Evolutionary conservation across 2,797 vertebrate species (phyloP).

Genomic region (Alectoris magna): DNA sequence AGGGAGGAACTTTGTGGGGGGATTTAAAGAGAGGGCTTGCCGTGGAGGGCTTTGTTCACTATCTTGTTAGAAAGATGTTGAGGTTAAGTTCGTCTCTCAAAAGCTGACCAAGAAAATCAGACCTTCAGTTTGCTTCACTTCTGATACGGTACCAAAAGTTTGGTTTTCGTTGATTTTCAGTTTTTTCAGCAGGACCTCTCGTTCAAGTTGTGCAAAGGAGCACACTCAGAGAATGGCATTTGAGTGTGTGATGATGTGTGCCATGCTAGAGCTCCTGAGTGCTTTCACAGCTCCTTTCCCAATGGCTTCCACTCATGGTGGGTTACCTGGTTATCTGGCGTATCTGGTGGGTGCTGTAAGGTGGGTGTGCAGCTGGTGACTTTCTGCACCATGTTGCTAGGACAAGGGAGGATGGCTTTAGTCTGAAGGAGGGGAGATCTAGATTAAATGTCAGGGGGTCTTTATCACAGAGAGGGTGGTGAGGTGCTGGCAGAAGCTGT

Average conservation of each 20-base stretch:
- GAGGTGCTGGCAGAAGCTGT: too few species aligned
- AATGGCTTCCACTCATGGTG: background rate
- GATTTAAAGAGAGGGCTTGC: background rate
- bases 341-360: background rate
- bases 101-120: background rate
- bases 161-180: background rate
- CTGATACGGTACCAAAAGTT: background rate
- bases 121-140: background rate
- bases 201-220: background rate
- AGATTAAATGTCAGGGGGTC: too few species aligned
- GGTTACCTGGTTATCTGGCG: background rate
- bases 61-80: background rate
- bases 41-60: background rate
- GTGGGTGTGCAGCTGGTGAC: background rate
- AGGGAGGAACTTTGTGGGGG: background rate
- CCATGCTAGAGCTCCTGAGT: background rate
- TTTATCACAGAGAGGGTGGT: too few species aligned
- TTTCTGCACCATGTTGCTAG: background rate
- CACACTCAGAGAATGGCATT: accelerated
- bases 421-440: too few species aligned
- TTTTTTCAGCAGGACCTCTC: background rate
- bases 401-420: too few species aligned
- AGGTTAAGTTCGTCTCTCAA: background rate
- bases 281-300: background rate
- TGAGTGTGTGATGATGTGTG: accelerated